Conservation (phyloP, 2,888 invertebrate genomes). For the Hirtodrosophila trivittata region DNA sequence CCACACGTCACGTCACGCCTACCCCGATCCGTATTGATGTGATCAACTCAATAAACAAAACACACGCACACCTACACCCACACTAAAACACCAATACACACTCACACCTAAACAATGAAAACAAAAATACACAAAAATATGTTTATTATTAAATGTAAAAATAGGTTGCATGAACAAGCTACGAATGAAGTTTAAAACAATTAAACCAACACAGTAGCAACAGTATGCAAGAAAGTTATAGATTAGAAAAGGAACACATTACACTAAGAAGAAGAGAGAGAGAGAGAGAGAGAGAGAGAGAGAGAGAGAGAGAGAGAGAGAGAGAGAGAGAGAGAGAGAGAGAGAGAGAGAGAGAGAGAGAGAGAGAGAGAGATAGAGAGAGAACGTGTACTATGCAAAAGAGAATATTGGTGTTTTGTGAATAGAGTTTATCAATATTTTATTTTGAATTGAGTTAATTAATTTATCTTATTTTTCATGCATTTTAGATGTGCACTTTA, state of each 20-base stretch:
- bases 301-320: constrained; percentile 1
- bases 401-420: constrained; percentile 50
- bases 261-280: constrained; percentile 4
- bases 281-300: constrained; percentile 6
- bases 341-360: constrained; percentile 4
- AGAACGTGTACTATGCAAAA: too few relatives aligned
- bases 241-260: constrained; percentile 17
- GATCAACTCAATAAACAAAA: constrained; percentile 25
- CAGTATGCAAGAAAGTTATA: constrained; percentile 27
- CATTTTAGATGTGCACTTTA: constrained; percentile 43
- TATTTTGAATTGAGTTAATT: constrained; percentile 43
- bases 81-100: constrained; percentile 7
- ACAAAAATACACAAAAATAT: constrained; percentile 14
- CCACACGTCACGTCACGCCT: constrained; percentile 58
- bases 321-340: constrained; percentile 5
- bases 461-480: constrained; percentile 40
- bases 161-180: constrained; percentile 81
- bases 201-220: constrained; percentile 50
- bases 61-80: constrained; percentile 7
- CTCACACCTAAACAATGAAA: background rate
- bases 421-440: constrained; percentile 26
- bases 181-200: constrained; percentile 65
- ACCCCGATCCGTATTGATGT: constrained; percentile 37
- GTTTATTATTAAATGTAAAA: constrained; percentile 9
- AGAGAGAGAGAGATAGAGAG: constrained; percentile 3